Percentiles rank a stretch among this genome's conserved stretches.
phyloP scores from a whole-genome alignment of 1,140 invertebrate genomes.

The Augochlora pura region DNA sequence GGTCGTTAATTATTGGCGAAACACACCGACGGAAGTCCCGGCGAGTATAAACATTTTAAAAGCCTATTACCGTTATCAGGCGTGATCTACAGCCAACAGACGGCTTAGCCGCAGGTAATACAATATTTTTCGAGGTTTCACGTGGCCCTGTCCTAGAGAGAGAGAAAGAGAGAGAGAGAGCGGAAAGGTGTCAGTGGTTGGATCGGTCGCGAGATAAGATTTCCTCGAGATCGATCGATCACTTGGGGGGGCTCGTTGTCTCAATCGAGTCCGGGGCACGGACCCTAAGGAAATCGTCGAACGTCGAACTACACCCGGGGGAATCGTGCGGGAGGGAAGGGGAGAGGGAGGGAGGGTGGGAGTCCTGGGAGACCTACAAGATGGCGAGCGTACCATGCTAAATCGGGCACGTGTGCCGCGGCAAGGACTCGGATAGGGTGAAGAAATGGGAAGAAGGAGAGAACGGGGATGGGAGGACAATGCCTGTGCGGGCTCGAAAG shows the following conservation, averaged over 20 bases:
- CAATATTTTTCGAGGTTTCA: slow-evolving; percentile 62
- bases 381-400: slow-evolving; percentile 61
- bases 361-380: slow-evolving; percentile 34
- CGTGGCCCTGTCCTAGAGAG: slow-evolving; percentile 20
- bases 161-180: background rate
- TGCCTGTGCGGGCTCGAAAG: slow-evolving; percentile 26
- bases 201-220: slow-evolving; percentile 63
- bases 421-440: slow-evolving; percentile 14
- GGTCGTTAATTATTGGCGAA: slow-evolving; percentile 37
- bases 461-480: slow-evolving; percentile 37
- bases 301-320: slow-evolving; percentile 16
- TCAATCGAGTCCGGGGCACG: slow-evolving; percentile 45
- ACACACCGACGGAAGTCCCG: slow-evolving; percentile 51
- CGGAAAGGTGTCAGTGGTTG: slow-evolving; percentile 54
- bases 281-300: slow-evolving; percentile 24
- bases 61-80: slow-evolving; percentile 62
- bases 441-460: slow-evolving; percentile 23
- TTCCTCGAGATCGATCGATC: slow-evolving; percentile 60
- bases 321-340: slow-evolving; percentile 6
- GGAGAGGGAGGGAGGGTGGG: background rate
- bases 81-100: slow-evolving; percentile 54
- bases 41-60: slow-evolving; percentile 61
- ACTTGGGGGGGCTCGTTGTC: slow-evolving; percentile 46
- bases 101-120: slow-evolving; percentile 46
- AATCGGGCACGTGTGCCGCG: slow-evolving; percentile 58